A percentile compares a stretch with the other conserved stretches of the same genome.
Evolutionary conservation across 2,797 vertebrate genomes (phyloP).

Genomic region (Valencia hispanica): DNA sequence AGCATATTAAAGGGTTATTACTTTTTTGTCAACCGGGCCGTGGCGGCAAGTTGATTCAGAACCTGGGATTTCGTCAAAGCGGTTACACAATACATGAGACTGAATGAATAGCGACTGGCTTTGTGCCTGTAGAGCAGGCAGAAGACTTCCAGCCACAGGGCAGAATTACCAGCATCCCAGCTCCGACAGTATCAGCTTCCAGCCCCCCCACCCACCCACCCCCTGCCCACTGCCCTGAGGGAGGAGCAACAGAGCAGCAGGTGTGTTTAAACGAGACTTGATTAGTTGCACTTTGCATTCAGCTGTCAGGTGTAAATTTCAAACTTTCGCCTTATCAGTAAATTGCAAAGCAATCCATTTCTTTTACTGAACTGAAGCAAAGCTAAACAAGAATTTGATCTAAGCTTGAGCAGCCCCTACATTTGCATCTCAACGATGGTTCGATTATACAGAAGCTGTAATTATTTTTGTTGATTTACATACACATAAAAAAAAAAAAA

Average conservation of each 20-base stretch:
- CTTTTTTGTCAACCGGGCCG: slow-evolving; percentile 27
- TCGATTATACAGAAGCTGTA: background rate
- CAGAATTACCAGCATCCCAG: slow-evolving; percentile 51
- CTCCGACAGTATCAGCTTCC: slow-evolving; percentile 72
- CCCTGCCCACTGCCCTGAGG: slow-evolving; percentile 32
- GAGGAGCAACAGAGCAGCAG: slow-evolving; percentile 57
- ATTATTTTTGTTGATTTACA: background rate
- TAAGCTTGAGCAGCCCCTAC: background rate
- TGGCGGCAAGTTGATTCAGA: slow-evolving; percentile 54
- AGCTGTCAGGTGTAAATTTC: slow-evolving; percentile 45
- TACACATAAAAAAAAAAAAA: background rate
- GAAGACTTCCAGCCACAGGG: slow-evolving; percentile 47
- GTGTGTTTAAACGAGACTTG: slow-evolving; percentile 77
- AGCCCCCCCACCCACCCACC: slow-evolving; percentile 33
- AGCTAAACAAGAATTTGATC: background rate
- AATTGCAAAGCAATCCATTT: slow-evolving; percentile 14
- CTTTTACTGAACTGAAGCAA: slow-evolving; percentile 4
- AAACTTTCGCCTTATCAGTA: slow-evolving; percentile 8
- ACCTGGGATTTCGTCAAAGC: slow-evolving; percentile 43
- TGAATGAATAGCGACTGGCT: slow-evolving; percentile 42
- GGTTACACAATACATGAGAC: slow-evolving; percentile 41
- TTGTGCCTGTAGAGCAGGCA: slow-evolving; percentile 50
- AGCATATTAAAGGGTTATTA: slow-evolving; percentile 23
- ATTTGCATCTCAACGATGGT: background rate
- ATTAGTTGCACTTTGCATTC: slow-evolving; percentile 63